phyloP scores from a whole-genome alignment of 1,140 invertebrate genomes.

The Aphelinus atriplicis region DNA sequence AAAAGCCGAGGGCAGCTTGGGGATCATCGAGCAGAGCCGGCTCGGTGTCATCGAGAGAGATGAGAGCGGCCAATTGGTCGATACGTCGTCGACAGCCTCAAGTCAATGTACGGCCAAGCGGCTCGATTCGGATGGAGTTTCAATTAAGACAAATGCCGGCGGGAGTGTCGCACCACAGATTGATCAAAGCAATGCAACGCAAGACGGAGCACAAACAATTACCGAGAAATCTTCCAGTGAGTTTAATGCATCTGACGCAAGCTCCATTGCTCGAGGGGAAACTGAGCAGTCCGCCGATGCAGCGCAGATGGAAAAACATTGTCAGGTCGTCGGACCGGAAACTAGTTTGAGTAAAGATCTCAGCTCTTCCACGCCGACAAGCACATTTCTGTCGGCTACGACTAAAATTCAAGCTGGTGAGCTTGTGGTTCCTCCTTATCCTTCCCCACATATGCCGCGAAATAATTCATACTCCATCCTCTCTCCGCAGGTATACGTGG shows the following conservation, averaged over 20 bases:
- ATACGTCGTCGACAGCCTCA: neutral
- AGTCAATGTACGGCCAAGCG: slow-evolving; percentile 2
- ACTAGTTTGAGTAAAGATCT: slow-evolving; percentile 29
- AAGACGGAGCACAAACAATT: neutral
- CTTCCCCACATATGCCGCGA: neutral
- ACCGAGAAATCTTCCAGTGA: neutral
- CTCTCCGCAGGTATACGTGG: slow-evolving; percentile 48
- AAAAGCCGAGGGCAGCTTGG: neutral
- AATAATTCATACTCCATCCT: neutral
- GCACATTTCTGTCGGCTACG: slow-evolving; percentile 47
- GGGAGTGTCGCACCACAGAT: neutral
- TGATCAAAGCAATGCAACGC: slow-evolving; percentile 3
- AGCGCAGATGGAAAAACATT: slow-evolving; percentile 30
- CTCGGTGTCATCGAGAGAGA: neutral
- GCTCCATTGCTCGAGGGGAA: too few relatives aligned
- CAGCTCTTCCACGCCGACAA: slow-evolving; percentile 21
- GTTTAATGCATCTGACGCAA: neutral
- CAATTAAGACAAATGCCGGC: slow-evolving; percentile 10
- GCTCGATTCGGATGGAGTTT: neutral
- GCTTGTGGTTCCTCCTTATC: slow-evolving; percentile 1
- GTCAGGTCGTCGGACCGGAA: slow-evolving; percentile 42
- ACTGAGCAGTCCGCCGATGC: neutral
- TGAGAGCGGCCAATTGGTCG: slow-evolving; percentile 10
- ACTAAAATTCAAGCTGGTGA: slow-evolving; percentile 57
- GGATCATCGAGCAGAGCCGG: neutral